These are phyloP conservation scores for Noctua pronuba DNA, from an alignment of 2,888 invertebrate genomes.

Conservation along the genomic window DNA sequence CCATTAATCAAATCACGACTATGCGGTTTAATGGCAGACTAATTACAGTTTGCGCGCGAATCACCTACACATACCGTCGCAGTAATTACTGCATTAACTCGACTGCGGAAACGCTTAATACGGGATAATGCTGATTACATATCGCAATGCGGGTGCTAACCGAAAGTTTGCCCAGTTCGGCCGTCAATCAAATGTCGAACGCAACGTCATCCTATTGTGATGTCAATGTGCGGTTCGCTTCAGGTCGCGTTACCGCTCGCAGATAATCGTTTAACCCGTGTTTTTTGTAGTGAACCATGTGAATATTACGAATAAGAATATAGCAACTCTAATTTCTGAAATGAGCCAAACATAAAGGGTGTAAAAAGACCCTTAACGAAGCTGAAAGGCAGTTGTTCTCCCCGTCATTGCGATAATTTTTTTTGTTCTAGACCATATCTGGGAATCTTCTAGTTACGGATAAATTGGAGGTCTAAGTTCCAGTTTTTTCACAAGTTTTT, in stretches of 20 bases:
- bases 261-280: constrained; percentile 33
- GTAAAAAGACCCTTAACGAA: too few species aligned
- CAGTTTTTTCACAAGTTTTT: too few species aligned
- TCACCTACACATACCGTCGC: constrained; percentile 77
- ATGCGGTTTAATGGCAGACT: constrained; percentile 87
- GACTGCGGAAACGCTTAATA: constrained; percentile 78
- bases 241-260: constrained; percentile 29
- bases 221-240: constrained; percentile 60
- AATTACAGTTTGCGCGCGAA: constrained; percentile 86
- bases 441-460: too few species aligned
- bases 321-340: not conserved
- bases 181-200: constrained; percentile 77
- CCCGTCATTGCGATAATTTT: too few species aligned
- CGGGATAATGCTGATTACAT: constrained; percentile 79
- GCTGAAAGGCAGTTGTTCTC: too few species aligned
- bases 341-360: not conserved
- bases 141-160: constrained; percentile 78
- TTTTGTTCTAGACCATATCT: too few species aligned
- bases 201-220: constrained; percentile 70
- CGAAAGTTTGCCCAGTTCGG: constrained; percentile 73
- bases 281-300: constrained; percentile 36
- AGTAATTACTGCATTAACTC: constrained; percentile 81
- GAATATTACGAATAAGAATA: constrained; percentile 7
- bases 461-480: too few species aligned
- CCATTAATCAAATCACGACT: constrained; percentile 87